Percentiles rank a stretch among this genome's conserved stretches.
Conservation (phyloP, 2,113 vertebrate genomes). For the Seriola rivoliana region DNA sequence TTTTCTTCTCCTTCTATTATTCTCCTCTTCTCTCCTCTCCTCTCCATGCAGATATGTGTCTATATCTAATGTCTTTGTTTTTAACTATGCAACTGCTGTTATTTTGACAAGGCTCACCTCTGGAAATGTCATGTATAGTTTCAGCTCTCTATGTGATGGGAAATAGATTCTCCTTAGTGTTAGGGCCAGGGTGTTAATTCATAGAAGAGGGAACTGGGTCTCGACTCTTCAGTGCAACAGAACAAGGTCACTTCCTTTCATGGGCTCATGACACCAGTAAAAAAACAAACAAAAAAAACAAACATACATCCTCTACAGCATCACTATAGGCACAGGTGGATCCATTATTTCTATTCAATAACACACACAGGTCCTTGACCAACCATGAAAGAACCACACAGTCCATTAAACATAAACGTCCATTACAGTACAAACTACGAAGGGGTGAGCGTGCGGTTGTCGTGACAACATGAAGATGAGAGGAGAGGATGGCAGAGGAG, state of each 20-base stretch:
- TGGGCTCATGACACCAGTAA: no score
- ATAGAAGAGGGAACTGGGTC: no score
- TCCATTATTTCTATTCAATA: neutral
- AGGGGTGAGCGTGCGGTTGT: neutral
- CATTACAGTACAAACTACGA: neutral
- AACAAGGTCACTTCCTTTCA: no score
- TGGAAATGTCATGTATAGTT: neutral
- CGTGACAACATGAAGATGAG: neutral
- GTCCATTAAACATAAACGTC: neutral
- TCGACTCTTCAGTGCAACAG: no score
- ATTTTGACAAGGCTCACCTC: no score
- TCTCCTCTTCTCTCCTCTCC: neutral
- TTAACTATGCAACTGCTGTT: neutral
- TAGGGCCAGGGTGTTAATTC: no score
- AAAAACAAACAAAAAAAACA: no score
- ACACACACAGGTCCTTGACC: neutral
- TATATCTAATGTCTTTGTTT: neutral
- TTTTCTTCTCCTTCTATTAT: constrained; percentile 16
- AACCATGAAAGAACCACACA: neutral
- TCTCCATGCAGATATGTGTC: neutral
- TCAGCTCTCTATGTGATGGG: neutral
- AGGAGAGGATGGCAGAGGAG: neutral
- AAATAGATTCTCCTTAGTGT: neutral
- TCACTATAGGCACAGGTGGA: neutral
- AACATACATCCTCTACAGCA: neutral